These are phyloP conservation scores for Salarias fasciatus DNA, from an alignment of 2,797 vertebrate genomes.

Conservation along the genomic window DNA sequence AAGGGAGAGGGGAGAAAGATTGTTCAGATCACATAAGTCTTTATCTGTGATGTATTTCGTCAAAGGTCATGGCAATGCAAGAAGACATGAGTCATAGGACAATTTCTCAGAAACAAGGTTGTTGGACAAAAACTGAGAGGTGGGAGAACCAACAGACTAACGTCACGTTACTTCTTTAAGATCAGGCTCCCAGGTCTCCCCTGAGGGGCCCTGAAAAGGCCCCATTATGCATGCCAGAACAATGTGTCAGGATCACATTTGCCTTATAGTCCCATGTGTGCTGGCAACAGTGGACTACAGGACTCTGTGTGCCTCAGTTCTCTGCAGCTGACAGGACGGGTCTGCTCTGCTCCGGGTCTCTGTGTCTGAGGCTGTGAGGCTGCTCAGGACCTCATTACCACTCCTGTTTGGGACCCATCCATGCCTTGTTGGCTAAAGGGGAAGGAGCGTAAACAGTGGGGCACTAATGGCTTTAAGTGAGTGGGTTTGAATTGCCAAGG, in stretches of 20 bases:
- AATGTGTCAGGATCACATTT: constrained; percentile 86
- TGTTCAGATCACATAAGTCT: constrained; percentile 13
- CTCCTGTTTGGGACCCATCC: constrained; percentile 79
- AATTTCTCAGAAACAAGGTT: constrained; percentile 50
- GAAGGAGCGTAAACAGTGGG: constrained; percentile 72
- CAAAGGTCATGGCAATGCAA: constrained; percentile 25
- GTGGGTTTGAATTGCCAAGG: constrained; percentile 76
- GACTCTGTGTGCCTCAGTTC: constrained; percentile 65
- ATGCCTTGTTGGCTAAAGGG: constrained; percentile 79
- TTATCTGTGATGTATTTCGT: constrained; percentile 30
- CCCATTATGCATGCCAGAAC: constrained; percentile 82
- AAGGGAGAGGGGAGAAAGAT: constrained; percentile 31
- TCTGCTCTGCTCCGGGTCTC: constrained; percentile 61
- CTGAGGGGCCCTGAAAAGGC: constrained; percentile 82
- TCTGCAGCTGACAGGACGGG: constrained; percentile 57
- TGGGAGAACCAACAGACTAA: constrained; percentile 59
- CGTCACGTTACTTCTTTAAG: constrained; percentile 81
- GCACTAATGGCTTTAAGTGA: constrained; percentile 84
- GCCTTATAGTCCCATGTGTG: constrained; percentile 79
- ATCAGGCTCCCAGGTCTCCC: constrained; percentile 86
- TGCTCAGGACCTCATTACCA: constrained; percentile 79
- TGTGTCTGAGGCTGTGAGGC: constrained; percentile 61
- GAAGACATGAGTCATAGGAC: constrained; percentile 58
- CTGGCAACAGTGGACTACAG: constrained; percentile 63
- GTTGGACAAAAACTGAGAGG: constrained; percentile 55